Evolutionary conservation across 2,797 vertebrate species (phyloP).

Genomic region (Gallinago nigripennis): DNA sequence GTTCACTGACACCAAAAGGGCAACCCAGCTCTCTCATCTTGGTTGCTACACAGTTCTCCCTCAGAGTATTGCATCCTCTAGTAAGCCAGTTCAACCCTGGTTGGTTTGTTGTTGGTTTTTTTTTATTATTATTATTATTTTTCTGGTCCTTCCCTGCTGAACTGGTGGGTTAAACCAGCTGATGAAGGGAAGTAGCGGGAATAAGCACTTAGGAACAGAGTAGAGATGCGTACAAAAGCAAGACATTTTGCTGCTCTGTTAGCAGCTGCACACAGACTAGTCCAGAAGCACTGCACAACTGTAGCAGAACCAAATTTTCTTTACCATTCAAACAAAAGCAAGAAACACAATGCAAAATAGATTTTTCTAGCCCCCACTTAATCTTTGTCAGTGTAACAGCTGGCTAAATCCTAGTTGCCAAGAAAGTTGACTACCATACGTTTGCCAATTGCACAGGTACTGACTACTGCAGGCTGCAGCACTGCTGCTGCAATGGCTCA

Average conservation of each 20-base stretch:
- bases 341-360: rapidly evolving
- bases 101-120: no score
- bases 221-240: rapidly evolving
- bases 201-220: neutral
- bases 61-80: rapidly evolving
- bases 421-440: rapidly evolving
- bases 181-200: neutral
- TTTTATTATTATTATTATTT: neutral
- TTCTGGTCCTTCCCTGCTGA: neutral
- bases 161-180: no score
- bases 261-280: no score
- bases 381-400: rapidly evolving
- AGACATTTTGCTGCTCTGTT: rapidly evolving
- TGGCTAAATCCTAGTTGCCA: rapidly evolving
- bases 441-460: neutral
- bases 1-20: neutral
- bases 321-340: no score
- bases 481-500: rapidly evolving
- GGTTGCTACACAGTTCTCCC: no score
- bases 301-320: rapidly evolving
- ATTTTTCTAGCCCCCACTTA: neutral
- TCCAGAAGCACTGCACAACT: neutral
- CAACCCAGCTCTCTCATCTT: neutral
- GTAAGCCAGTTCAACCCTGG: neutral
- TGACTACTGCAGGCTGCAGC: neutral